Percentiles rank a stretch among this genome's conserved stretches.
Evolutionary conservation across 2,113 vertebrate genomes (phyloP).

Genomic region (Gambusia holbrooki): DNA sequence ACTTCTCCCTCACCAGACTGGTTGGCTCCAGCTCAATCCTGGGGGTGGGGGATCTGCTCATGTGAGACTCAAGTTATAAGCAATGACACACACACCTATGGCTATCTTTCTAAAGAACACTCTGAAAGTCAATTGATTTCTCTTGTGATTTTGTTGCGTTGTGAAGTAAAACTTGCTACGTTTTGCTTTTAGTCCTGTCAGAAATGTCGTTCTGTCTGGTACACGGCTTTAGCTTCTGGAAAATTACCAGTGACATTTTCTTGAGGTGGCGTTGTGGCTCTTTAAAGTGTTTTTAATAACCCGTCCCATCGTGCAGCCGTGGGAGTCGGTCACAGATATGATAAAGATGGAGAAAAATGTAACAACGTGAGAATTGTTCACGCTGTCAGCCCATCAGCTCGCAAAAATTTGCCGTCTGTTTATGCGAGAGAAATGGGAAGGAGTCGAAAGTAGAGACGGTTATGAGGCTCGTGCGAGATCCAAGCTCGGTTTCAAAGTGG

Average conservation of each 20-base stretch:
- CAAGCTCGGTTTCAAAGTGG: slow-evolving; percentile 30
- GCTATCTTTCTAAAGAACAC: slow-evolving; percentile 40
- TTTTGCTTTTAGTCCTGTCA: neutral
- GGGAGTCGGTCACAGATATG: slow-evolving; percentile 32
- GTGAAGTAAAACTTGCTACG: neutral
- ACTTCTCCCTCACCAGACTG: slow-evolving; percentile 67
- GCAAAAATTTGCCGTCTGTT: slow-evolving; percentile 13
- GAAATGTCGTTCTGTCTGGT: neutral
- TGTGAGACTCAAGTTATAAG: slow-evolving; percentile 73
- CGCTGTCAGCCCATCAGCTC: slow-evolving; percentile 24
- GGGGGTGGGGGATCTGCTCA: slow-evolving; percentile 51
- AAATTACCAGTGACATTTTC: slow-evolving; percentile 5
- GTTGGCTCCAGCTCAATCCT: slow-evolving; percentile 68
- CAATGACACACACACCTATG: slow-evolving; percentile 53
- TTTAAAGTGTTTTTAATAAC: slow-evolving; percentile 26
- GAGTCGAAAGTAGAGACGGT: slow-evolving; percentile 10
- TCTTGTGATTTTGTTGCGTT: slow-evolving; percentile 12
- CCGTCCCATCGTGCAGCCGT: slow-evolving; percentile 23
- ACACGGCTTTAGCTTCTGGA: neutral
- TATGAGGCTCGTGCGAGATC: slow-evolving; percentile 25
- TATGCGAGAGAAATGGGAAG: slow-evolving; percentile 3
- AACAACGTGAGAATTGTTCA: slow-evolving; percentile 43
- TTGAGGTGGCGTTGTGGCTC: slow-evolving; percentile 9
- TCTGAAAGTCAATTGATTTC: slow-evolving; percentile 67
- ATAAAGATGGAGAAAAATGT: slow-evolving; percentile 45